phyloP scores from a whole-genome alignment of 2,888 invertebrate species.

The Caenorhabditis sp. region DNA sequence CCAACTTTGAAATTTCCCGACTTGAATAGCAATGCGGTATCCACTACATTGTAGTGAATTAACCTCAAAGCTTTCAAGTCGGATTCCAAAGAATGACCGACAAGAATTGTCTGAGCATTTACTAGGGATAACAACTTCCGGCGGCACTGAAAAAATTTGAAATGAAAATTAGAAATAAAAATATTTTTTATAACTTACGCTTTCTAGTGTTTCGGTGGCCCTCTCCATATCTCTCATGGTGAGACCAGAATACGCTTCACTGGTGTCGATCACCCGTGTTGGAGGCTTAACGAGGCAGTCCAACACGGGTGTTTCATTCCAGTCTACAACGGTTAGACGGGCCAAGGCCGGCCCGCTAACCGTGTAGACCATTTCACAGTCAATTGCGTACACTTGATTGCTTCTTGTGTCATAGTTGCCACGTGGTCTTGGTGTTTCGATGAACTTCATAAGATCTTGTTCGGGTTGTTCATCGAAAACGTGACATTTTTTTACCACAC shows the following conservation, averaged over 20 bases:
- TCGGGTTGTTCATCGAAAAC: too few relatives aligned
- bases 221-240: conserved; percentile 84
- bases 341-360: conserved; percentile 60
- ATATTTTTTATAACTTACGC: conserved; percentile 70
- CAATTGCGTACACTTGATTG: conserved; percentile 79
- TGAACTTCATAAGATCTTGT: conserved; percentile 55
- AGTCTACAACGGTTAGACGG: conserved; percentile 63
- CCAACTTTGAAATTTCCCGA: too few relatives aligned
- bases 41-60: conserved; percentile 79
- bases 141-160: conserved; percentile 75
- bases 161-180: too few relatives aligned
- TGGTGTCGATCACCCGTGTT: conserved; percentile 84
- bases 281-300: conserved; percentile 88
- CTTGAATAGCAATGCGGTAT: conserved; percentile 86
- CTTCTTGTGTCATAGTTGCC: conserved; percentile 55
- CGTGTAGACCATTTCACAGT: conserved; percentile 80
- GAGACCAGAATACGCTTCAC: conserved; percentile 90
- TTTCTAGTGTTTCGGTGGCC: conserved; percentile 76
- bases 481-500: too few relatives aligned
- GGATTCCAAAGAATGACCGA: conserved; percentile 96
- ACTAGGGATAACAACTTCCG: conserved; percentile 88
- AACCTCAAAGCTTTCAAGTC: conserved; percentile 92
- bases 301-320: conserved; percentile 79
- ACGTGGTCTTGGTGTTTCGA: conserved; percentile 53
- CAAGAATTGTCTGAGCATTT: conserved; percentile 86